These are phyloP conservation scores for Nymphalis urticae DNA, from an alignment of 2,888 invertebrate species.

Conservation along the genomic window DNA sequence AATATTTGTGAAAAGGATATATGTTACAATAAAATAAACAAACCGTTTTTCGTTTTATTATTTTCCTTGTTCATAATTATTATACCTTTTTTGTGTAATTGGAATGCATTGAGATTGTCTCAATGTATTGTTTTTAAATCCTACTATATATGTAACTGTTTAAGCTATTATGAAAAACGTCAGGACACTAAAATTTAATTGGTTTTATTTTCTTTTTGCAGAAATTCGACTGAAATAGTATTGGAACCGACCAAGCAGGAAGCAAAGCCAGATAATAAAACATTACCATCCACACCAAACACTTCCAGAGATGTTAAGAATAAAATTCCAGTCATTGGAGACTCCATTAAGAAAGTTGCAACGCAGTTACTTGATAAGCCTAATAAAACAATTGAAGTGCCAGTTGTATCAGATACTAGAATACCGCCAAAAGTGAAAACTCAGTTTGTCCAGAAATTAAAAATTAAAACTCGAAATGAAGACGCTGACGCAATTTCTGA, in stretches of 20 bases:
- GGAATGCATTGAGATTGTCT: no score
- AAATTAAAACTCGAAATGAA: slow-evolving; percentile 67
- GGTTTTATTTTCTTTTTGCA: slow-evolving; percentile 30
- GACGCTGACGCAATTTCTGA: slow-evolving; percentile 65
- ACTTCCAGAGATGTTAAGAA: slow-evolving; percentile 66
- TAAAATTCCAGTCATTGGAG: slow-evolving; percentile 73
- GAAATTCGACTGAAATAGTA: slow-evolving; percentile 18
- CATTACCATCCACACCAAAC: slow-evolving; percentile 44
- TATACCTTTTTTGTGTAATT: no score
- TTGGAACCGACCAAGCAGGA: slow-evolving; percentile 14
- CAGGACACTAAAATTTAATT: slow-evolving; percentile 40
- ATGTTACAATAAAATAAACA: no score
- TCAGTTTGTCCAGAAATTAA: slow-evolving; percentile 70
- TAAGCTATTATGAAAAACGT: not conserved
- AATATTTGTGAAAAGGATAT: no score
- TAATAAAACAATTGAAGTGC: slow-evolving; percentile 58
- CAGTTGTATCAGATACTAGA: slow-evolving; percentile 81
- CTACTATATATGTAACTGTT: not conserved
- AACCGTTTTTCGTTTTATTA: no score
- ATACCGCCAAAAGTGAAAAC: slow-evolving; percentile 84
- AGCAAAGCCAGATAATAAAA: slow-evolving; percentile 22
- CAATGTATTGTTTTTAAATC: not conserved
- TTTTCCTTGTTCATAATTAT: no score
- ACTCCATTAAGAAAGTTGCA: slow-evolving; percentile 82
- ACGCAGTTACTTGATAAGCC: slow-evolving; percentile 79